Percentiles rank a stretch among this genome's conserved stretches.
These are phyloP conservation scores for Nymphalis io DNA, from an alignment of 1,140 invertebrate genomes.

Conservation along the genomic window DNA sequence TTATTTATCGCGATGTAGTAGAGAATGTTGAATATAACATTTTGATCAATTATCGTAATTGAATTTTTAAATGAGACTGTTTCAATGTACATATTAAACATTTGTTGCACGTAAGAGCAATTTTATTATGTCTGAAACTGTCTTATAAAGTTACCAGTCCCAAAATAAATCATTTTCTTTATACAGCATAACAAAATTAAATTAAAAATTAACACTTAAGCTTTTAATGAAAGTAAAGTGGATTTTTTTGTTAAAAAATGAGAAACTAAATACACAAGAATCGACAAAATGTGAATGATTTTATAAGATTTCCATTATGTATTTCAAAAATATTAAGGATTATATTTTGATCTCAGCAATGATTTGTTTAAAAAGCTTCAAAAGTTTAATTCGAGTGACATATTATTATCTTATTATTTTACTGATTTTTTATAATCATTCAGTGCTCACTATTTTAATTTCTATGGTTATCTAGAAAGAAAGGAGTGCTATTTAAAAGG, in stretches of 20 bases:
- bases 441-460: constrained; percentile 28
- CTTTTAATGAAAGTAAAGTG: not conserved
- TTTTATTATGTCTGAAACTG: constrained; percentile 23
- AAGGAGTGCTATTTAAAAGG: constrained; percentile 27
- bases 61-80: constrained; percentile 3
- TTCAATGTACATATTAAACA: not conserved
- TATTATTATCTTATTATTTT: constrained; percentile 6
- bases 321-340: not conserved
- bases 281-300: not conserved
- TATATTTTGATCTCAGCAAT: not conserved
- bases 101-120: constrained; percentile 33
- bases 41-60: not conserved
- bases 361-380: constrained; percentile 12
- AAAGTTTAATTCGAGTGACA: constrained; percentile 2
- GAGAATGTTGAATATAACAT: constrained; percentile 4
- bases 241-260: not conserved
- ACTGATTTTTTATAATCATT: constrained; percentile 19
- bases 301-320: not conserved
- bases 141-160: constrained; percentile 8
- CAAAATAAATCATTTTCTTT: not conserved
- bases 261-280: not conserved
- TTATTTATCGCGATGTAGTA: not conserved
- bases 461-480: constrained; percentile 26
- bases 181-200: constrained; percentile 16
- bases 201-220: not conserved